Percentiles rank a stretch among this genome's conserved stretches.
Evolutionary conservation across 1,140 invertebrate genomes (phyloP).

Genomic region (Meloidogyne exigua): DNA sequence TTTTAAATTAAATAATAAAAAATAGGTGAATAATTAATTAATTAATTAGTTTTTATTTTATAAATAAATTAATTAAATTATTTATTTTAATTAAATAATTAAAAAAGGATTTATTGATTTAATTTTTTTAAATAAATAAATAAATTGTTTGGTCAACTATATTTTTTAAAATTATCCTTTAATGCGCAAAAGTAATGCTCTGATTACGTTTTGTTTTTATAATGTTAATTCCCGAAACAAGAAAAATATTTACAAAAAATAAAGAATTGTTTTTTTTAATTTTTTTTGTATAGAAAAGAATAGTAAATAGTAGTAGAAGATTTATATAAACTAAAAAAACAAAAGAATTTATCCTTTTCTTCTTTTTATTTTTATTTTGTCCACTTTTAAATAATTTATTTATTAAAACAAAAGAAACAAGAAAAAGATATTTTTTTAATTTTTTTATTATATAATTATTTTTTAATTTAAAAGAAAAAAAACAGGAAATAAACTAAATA

Average conservation of each 20-base stretch:
- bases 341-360: background rate
- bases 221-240: no score
- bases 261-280: background rate
- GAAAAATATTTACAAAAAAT: background rate
- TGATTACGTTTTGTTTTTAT: background rate
- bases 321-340: no score
- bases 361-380: background rate
- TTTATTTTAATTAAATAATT: background rate
- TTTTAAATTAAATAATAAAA: background rate
- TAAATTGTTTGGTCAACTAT: background rate
- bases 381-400: background rate
- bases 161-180: background rate
- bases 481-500: no score
- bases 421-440: background rate
- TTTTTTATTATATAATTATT: no score
- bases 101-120: background rate
- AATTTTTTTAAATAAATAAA: no score
- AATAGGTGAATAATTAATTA: no score
- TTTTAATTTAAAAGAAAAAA: no score
- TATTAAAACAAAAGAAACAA: background rate
- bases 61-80: background rate
- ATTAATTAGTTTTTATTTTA: no score
- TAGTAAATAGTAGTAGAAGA: background rate
- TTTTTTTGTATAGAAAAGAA: background rate
- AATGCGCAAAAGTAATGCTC: conserved; percentile 3